Evolutionary conservation across 35 echinoderm and acorn worm genomes (phyloP).

Genomic region (Lytechinus pictus): DNA sequence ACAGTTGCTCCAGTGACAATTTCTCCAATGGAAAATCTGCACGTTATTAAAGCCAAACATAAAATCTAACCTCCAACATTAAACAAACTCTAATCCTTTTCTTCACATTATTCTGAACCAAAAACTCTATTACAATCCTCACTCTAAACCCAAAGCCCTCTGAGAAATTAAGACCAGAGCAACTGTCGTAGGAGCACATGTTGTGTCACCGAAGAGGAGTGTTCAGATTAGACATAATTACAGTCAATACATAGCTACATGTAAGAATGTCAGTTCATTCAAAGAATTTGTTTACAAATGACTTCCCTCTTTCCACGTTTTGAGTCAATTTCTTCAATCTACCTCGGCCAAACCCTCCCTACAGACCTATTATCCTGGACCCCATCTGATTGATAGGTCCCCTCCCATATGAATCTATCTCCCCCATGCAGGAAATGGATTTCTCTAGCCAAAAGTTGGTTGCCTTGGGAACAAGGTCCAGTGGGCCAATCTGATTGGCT

Average conservation of each 20-base stretch:
- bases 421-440: slow-evolving; percentile 8
- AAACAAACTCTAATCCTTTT: no score
- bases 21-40: no score
- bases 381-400: neutral
- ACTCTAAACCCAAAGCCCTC: no score
- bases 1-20: no score
- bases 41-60: no score
- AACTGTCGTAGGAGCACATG: no score
- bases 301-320: neutral
- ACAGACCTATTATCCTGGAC: neutral
- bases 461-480: neutral
- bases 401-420: neutral
- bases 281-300: neutral
- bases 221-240: neutral
- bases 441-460: neutral
- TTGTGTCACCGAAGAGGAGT: no score
- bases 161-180: no score
- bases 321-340: neutral
- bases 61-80: no score
- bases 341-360: neutral
- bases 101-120: no score
- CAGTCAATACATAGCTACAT: neutral
- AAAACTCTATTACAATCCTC: no score
- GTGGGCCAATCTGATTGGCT: neutral
- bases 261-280: neutral